phyloP scores from a whole-genome alignment of 1,140 invertebrate genomes.

The Whitmania pigra region DNA sequence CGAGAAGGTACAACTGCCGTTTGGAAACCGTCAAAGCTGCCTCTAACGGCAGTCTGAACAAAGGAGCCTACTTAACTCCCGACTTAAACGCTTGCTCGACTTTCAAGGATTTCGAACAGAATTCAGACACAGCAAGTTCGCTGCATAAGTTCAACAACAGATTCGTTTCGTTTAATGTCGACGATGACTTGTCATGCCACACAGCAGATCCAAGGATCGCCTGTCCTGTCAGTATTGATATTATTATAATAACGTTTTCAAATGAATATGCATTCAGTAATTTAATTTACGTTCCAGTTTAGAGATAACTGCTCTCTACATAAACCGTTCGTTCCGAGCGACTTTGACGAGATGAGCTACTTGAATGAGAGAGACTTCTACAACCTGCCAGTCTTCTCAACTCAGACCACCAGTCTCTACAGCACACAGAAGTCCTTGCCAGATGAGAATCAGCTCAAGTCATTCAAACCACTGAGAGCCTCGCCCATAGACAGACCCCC shows the following conservation, averaged over 20 bases:
- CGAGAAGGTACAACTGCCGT: not conserved
- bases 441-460: not conserved
- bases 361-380: slow-evolving; percentile 9
- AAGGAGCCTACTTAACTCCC: not conserved
- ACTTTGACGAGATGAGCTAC: slow-evolving; percentile 2
- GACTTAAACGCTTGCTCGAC: not conserved
- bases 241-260: not conserved
- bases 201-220: not conserved
- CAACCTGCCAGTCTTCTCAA: not conserved
- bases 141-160: slow-evolving; percentile 6
- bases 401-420: not conserved
- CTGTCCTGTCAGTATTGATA: not conserved
- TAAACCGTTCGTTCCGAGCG: not conserved
- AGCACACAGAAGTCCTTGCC: not conserved
- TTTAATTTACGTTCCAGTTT: not conserved
- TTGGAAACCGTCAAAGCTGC: slow-evolving; percentile 7
- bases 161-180: slow-evolving; percentile 5
- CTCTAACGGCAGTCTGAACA: not conserved
- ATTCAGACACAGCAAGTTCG: not conserved
- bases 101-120: not conserved
- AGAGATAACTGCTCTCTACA: slow-evolving; percentile 6
- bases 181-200: slow-evolving; percentile 2
- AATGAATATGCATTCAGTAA: not conserved
- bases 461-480: not conserved
- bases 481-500: not conserved